phyloP scores from a whole-genome alignment of 92 coral and sea anemone species.

The Zoanthus sansibaricus region DNA sequence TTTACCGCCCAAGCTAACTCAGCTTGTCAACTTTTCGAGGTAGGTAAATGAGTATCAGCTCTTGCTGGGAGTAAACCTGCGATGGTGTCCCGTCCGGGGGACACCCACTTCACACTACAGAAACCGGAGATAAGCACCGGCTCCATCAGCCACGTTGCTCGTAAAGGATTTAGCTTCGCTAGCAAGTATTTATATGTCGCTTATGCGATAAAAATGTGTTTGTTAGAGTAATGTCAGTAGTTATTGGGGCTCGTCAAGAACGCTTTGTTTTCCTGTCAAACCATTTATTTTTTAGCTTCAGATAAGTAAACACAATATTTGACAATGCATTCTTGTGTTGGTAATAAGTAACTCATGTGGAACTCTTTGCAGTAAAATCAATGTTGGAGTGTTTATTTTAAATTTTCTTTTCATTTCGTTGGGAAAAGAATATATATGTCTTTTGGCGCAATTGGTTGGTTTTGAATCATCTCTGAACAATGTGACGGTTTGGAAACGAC shows the following conservation, averaged over 20 bases:
- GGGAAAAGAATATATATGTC: neutral
- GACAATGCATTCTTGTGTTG: neutral
- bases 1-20: too few relatives aligned
- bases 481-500: neutral
- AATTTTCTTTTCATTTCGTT: neutral
- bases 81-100: too few relatives aligned
- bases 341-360: neutral
- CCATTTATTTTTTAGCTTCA: neutral
- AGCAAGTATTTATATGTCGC: too few relatives aligned
- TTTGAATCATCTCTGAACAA: neutral
- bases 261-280: neutral
- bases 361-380: neutral
- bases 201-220: neutral
- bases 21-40: too few relatives aligned
- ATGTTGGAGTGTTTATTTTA: neutral
- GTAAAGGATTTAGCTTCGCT: too few relatives aligned
- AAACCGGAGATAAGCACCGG: too few relatives aligned
- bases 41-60: too few relatives aligned
- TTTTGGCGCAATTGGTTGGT: neutral
- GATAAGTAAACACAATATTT: neutral
- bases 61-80: too few relatives aligned
- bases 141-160: too few relatives aligned
- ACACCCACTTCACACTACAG: too few relatives aligned
- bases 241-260: neutral
- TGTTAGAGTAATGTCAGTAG: neutral